Conservation (phyloP, 2,888 invertebrate species). For the Parapristionchus giblindavisi region DNA sequence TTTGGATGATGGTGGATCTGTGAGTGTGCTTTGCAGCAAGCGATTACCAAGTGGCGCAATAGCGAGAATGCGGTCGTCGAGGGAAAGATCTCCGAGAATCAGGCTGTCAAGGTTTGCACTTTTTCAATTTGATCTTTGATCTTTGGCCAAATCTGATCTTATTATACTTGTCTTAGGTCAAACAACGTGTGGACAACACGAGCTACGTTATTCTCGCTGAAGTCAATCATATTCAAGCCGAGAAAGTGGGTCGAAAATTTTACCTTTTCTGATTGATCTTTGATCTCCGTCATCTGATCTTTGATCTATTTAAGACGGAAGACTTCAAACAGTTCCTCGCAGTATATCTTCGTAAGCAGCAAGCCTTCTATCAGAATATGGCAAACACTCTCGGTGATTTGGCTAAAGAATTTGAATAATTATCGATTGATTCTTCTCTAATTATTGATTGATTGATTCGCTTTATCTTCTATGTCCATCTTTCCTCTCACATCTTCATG, state of each 20-base stretch:
- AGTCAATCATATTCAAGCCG: conserved; percentile 88
- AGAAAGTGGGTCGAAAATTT: conserved; percentile 70
- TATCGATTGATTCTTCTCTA: too few relatives aligned
- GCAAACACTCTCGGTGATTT: conserved; percentile 58
- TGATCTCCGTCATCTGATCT: background rate
- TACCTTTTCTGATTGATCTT: background rate
- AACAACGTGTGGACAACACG: conserved; percentile 83
- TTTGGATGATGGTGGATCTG: background rate
- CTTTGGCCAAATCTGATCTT: background rate
- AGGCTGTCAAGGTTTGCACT: conserved; percentile 75
- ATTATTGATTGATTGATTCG: too few relatives aligned
- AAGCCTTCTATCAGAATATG: conserved; percentile 85
- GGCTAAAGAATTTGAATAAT: conserved; percentile 48
- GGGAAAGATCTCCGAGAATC: conserved; percentile 44
- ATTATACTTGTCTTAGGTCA: conserved; percentile 48
- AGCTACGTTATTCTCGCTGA: conserved; percentile 93
- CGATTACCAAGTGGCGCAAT: conserved; percentile 53
- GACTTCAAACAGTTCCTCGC: conserved; percentile 88
- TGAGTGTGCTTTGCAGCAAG: conserved; percentile 56
- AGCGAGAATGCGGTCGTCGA: conserved; percentile 41
- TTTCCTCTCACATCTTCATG: background rate
- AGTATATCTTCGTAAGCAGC: conserved; percentile 86
- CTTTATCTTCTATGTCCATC: background rate
- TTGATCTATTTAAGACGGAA: conserved; percentile 75
- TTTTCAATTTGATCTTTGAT: conserved; percentile 4